phyloP scores from a whole-genome alignment of 2,888 invertebrate genomes.

The Scaptomyza polygonia region DNA sequence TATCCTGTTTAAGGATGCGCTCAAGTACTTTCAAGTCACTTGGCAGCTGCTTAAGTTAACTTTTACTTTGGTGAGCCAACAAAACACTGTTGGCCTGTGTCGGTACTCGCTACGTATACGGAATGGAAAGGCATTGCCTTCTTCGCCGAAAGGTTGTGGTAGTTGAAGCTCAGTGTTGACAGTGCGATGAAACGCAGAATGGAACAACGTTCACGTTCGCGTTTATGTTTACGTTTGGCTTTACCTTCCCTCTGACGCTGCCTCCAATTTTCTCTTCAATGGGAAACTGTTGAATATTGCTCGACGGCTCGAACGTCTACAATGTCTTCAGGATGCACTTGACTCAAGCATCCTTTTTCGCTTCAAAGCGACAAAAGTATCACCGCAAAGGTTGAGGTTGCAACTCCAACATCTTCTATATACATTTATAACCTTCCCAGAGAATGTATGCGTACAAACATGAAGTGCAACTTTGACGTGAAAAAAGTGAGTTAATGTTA shows the following conservation, averaged over 20 bases:
- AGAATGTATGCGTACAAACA: too few relatives aligned
- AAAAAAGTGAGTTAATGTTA: too few relatives aligned
- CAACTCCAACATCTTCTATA: constrained; percentile 29
- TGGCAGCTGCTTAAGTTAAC: constrained; percentile 80
- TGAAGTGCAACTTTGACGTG: too few relatives aligned
- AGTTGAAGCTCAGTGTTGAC: constrained; percentile 54
- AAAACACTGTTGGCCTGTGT: not conserved
- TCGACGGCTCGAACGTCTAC: constrained; percentile 14
- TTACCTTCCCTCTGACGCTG: not conserved
- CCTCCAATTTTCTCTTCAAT: not conserved
- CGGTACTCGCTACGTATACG: not conserved
- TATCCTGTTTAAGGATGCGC: constrained; percentile 81
- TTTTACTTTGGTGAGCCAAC: constrained; percentile 53
- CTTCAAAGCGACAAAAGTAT: constrained; percentile 71
- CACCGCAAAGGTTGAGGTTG: constrained; percentile 73
- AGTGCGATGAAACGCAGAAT: constrained; percentile 51
- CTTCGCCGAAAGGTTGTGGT: constrained; percentile 6
- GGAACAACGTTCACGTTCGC: constrained; percentile 43
- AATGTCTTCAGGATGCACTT: constrained; percentile 56
- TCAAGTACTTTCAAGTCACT: constrained; percentile 80
- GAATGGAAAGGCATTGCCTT: not conserved
- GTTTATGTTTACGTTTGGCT: constrained; percentile 21
- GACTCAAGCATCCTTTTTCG: constrained; percentile 66
- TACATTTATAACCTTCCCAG: too few relatives aligned
- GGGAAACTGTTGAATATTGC: constrained; percentile 8